phyloP scores from a whole-genome alignment of 1,140 invertebrate genomes.

The Varroa destructor region DNA sequence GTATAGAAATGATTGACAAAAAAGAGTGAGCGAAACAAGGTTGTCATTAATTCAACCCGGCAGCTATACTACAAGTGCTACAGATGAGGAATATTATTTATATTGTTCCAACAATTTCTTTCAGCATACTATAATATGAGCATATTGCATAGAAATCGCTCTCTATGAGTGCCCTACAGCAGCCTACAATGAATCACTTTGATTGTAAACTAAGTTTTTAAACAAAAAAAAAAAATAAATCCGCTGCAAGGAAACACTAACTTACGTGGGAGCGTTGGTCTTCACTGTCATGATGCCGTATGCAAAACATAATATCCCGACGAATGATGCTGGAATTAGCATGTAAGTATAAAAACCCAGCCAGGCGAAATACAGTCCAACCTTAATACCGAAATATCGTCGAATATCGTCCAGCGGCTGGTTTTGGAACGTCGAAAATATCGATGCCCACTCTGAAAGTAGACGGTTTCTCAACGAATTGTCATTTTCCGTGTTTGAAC shows the following conservation, averaged over 20 bases:
- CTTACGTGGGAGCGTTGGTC: constrained; percentile 56
- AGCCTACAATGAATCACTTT: too few relatives aligned
- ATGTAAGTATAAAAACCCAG: constrained; percentile 51
- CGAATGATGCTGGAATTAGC: constrained; percentile 47
- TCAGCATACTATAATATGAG: neutral
- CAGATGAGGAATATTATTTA: too few relatives aligned
- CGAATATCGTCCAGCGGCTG: constrained; percentile 74
- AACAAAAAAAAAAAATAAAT: neutral
- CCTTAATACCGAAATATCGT: constrained; percentile 86
- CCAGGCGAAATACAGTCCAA: constrained; percentile 52
- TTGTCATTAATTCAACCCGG: neutral
- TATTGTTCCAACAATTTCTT: too few relatives aligned
- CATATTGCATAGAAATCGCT: neutral
- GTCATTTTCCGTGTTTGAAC: constrained; percentile 29
- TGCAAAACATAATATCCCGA: constrained; percentile 47
- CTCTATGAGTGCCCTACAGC: neutral
- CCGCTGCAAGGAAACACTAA: neutral
- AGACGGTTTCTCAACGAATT: constrained; percentile 43
- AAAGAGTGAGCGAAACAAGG: constrained; percentile 27
- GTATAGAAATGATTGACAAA: constrained; percentile 33
- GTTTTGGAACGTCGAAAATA: constrained; percentile 69
- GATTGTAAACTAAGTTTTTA: too few relatives aligned
- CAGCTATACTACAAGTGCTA: neutral
- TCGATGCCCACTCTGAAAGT: constrained; percentile 77
- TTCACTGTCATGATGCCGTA: constrained; percentile 55